Base-by-base conservation (phyloP, 2,797 vertebrate species). In the Falco naumanni region DNA sequence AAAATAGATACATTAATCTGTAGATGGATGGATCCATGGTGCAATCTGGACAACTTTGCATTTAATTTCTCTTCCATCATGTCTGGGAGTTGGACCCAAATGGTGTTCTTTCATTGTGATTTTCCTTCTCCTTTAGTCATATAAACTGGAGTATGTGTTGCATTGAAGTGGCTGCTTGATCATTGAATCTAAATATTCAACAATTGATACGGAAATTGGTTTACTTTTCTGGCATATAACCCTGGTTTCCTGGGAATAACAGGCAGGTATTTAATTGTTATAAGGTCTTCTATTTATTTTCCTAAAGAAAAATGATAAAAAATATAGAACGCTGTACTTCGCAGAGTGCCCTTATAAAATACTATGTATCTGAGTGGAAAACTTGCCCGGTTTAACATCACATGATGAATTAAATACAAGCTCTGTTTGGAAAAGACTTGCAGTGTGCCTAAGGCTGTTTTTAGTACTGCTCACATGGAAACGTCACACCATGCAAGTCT, bases 371-470 rank as follows among this genome's bases (percentile, higher is more conserved):
- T 15, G 64, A 80, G 79, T 59, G 56, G 81, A 95, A 92, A 92
- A 70, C 64, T 76, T 50, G 48, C 60, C 70, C 63, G 82, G 57
- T 82, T 96, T 93, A 96, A 88, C 68, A 39, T 87, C 92, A 68
- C 88, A 76, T 74, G 90, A 64, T 37, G 61, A 83, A 92, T 87
- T 74, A 93, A 91, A 84, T 74, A 85, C 2, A 1, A 84, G 41
- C 77, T 91, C 80, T 84, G 34, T 86, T 76, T 95, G 83, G 83
- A 81, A 84, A 82, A 81, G 84, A 4, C 79, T 83, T 53, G 7
- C 7, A 29, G 64, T 10, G 69, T 57, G 90, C 90, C 83, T 91
- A 34, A 51, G 90, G 91, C 87, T 95, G 95, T 47, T 97, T 93
- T 86, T 76, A 91, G 79, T 39, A 20, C 82, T 48, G 80, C 89